Evolutionary conservation across 2,797 vertebrate genomes (phyloP).

Genomic region (Gymnothorax reevesii): DNA sequence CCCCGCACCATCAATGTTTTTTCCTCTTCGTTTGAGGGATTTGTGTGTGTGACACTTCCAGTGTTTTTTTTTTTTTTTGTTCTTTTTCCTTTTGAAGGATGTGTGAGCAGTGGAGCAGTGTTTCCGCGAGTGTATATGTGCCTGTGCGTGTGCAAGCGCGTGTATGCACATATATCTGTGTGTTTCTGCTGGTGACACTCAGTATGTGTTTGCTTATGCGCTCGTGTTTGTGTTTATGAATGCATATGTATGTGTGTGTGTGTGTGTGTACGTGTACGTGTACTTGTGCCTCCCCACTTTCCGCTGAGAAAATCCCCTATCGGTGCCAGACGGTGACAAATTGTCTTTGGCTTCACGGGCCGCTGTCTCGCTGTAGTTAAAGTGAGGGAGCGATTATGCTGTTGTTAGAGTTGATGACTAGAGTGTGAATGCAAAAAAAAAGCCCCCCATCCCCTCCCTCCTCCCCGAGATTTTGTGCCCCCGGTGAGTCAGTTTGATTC

Average conservation of each 20-base stretch:
- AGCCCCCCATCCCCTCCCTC: neutral
- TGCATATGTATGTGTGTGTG: neutral
- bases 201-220: too few relatives aligned
- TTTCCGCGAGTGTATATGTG: neutral
- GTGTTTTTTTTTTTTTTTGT: neutral
- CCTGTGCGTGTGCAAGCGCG: neutral
- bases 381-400: constrained; percentile 18
- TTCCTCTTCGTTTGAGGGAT: neutral
- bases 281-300: neutral
- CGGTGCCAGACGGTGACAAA: constrained; percentile 15
- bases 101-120: neutral
- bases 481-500: constrained; percentile 21
- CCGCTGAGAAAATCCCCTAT: neutral
- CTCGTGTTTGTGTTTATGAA: neutral
- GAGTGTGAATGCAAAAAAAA: neutral
- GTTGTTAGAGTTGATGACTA: constrained; percentile 19
- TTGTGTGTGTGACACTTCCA: neutral
- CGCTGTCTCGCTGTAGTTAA: constrained; percentile 8
- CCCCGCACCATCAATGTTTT: neutral
- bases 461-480: neutral
- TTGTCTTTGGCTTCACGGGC: neutral
- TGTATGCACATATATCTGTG: neutral
- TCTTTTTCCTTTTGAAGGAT: neutral
- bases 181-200: neutral
- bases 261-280: neutral